Base-by-base conservation (phyloP, 2,888 invertebrate genomes). In the Tetheella fluctuosa region DNA sequence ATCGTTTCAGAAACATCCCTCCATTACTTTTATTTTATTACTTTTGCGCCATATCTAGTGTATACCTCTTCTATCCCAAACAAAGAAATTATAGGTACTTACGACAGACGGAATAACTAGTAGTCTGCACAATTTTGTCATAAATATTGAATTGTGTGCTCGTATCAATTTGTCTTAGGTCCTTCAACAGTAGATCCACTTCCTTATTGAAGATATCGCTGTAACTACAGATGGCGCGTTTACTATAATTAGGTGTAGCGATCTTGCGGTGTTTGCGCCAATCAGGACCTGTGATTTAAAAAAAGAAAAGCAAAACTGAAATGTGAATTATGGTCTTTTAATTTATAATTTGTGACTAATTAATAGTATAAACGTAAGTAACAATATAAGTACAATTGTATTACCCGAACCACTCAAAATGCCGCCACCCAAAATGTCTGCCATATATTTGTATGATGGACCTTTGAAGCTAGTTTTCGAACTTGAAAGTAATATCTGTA, bases 181-280 rank as follows among this genome's bases (percentile, higher is more conserved):
- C 72, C n/a, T 79, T 39, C 57, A 90, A 15, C 1, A 91, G 63
- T 0, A 67, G 6, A 3, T 79, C 76, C 2, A 80, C 79, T 71
- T 91, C 91, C 13, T 65, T 63, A 52, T 89, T 86, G 64, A 91
- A 85, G 0, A 80, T 67, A 1, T 66, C 64, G 2, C 62, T 70
- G 69, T 89, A 90, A 58, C 77, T 81, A 34, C 85, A 84, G 12
- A 86, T 79, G 3, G 86, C 86, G 23, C 80, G 77, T 60, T 83
- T 88, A 0, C 87, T 82, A 54, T 86, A 91, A 67, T 89, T 89
- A 0, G 90, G 89, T 1, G 64, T 80, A 0, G 87, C 89, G 62
- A 91, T 76, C 69, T 91, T 91, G n/a, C 91, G 82, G 53, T 90
- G 89, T 52, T 81, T 85, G 0, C 88, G 76, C 91, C 91, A 91